Evolutionary conservation across 2,113 vertebrate genomes (phyloP).

Genomic region (Chaetura pelagica): DNA sequence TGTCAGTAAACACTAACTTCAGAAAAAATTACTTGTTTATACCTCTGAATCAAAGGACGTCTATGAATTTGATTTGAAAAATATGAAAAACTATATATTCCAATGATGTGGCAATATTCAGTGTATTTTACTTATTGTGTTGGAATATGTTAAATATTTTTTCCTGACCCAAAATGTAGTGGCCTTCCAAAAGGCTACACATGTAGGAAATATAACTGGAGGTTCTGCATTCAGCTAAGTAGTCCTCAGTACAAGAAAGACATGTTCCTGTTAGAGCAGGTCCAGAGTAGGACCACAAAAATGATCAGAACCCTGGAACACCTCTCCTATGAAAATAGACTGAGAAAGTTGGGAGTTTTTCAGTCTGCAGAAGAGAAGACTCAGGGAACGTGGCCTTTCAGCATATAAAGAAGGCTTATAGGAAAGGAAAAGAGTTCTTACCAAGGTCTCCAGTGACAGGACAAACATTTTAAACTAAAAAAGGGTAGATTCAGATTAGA

Average conservation of each 20-base stretch:
- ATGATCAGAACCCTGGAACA: background rate
- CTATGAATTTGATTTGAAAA: background rate
- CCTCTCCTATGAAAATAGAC: no score
- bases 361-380: background rate
- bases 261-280: background rate
- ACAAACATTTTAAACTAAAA: background rate
- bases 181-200: background rate
- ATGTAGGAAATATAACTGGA: background rate
- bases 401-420: background rate
- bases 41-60: background rate
- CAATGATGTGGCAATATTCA: background rate
- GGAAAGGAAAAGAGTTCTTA: background rate
- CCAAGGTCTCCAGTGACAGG: background rate
- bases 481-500: background rate
- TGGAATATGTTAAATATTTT: background rate
- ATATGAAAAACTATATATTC: background rate
- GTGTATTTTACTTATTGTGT: background rate
- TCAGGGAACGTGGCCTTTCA: background rate
- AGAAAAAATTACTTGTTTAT: background rate
- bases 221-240: background rate
- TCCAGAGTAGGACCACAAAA: background rate
- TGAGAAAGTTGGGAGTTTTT: background rate
- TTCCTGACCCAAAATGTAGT: background rate
- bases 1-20: background rate
- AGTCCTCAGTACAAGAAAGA: no score